Percentiles rank a stretch among this genome's conserved stretches.
Conservation (phyloP, 2,797 vertebrate species). For the Ctenosaura bakeri region DNA sequence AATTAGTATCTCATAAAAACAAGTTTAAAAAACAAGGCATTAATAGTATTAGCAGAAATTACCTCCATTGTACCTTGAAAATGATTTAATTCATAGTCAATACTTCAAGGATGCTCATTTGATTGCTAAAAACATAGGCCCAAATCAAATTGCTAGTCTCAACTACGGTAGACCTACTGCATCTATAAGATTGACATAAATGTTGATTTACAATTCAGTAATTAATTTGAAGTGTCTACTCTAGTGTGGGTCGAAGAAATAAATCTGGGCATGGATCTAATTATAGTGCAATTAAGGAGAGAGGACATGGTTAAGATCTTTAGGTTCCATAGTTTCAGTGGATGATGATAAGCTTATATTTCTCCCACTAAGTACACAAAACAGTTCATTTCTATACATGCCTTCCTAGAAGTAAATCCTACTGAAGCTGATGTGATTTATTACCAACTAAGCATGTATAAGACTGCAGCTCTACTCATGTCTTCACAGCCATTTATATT, state of each 20-base stretch:
- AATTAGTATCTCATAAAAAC: background rate
- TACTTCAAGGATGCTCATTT: background rate
- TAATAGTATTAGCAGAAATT: background rate
- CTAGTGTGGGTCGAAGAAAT: no score
- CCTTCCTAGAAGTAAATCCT: background rate
- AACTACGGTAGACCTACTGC: no score
- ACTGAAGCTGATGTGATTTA: background rate
- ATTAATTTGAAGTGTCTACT: no score
- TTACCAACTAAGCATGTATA: background rate
- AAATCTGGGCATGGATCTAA: background rate
- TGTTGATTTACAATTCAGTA: no score
- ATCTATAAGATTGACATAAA: no score
- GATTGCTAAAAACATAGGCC: background rate
- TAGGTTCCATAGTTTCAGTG: background rate
- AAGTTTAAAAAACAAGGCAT: background rate
- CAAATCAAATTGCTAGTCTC: no score
- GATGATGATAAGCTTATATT: background rate
- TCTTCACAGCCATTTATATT: background rate
- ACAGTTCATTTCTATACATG: background rate
- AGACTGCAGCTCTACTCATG: background rate
- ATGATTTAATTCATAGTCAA: background rate
- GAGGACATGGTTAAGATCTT: background rate
- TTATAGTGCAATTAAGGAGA: background rate
- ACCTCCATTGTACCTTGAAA: background rate
- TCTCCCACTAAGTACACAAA: background rate